Conservation (phyloP, 2,888 invertebrate species). For the Mimas tiliae region DNA sequence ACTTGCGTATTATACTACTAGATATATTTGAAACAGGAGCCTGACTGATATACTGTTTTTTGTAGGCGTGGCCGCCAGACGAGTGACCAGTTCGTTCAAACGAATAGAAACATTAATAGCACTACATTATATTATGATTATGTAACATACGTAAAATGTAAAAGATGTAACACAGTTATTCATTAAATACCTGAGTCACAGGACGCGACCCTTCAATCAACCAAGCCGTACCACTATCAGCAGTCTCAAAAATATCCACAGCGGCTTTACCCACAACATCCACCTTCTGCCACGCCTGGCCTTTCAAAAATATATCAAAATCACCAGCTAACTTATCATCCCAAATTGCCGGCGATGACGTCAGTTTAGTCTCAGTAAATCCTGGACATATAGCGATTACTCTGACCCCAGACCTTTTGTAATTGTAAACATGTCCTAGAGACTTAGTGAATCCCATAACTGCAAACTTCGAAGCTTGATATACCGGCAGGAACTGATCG, state of each 20-base stretch:
- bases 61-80: too few species aligned
- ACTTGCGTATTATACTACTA: too few species aligned
- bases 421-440: constrained; percentile 70
- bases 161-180: neutral
- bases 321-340: constrained; percentile 41
- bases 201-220: constrained; percentile 72
- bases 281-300: constrained; percentile 53
- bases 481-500: constrained; percentile 79
- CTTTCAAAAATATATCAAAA: constrained; percentile 38
- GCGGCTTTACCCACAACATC: constrained; percentile 58
- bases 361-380: constrained; percentile 67
- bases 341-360: constrained; percentile 29
- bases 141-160: too few species aligned
- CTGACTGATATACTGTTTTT: too few species aligned
- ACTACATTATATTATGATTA: too few species aligned
- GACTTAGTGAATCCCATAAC: constrained; percentile 79
- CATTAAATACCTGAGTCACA: constrained; percentile 27
- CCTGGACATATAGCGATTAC: constrained; percentile 81
- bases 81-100: too few species aligned
- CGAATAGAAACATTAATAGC: too few species aligned
- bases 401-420: constrained; percentile 74
- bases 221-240: constrained; percentile 81
- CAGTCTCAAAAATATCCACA: constrained; percentile 60
- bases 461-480: constrained; percentile 85
- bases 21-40: too few species aligned